Evolutionary conservation across 2,113 vertebrate genomes (phyloP), one percentile per base, ranked within the genome.

Genomic region (Psephotus haematonotus): DNA sequence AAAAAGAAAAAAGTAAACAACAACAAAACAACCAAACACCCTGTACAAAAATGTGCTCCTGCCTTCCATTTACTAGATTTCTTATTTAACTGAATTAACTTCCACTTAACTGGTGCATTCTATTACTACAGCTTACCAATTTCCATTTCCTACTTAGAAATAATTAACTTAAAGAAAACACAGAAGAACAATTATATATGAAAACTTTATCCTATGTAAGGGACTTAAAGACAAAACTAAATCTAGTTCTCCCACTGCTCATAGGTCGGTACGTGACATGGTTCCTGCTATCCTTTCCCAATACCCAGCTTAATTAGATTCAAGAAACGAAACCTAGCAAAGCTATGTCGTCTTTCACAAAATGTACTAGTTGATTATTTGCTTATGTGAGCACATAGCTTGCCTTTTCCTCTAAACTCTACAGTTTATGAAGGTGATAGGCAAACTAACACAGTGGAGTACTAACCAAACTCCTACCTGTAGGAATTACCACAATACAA

Each of bases 391-490:
- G 69, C 17, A 49, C 41, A 70, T 24, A 53, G 41, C 35, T 31
- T 22, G 15, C 18, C 17, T 25, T 41, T 82, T 33, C 50, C 39
- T 8, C 46, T 88, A 33, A 69, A 60, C 29, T 37, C 31, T 6
- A 39, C 10, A 6, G 39, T 13, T 46, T 52, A n/a, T 10, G 0
- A 1, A 63, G 29, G 23, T 16, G 17, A 62, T 0, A 44, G 7
- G 24, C 27, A 78, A 62, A 82, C 59, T 44, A 69, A 17, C 16
- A 44, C 31, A 28, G 28, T 7, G 3, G 8, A 92, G 49, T 19
- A 77, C 18, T 28, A 65, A 41, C 3, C 5, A 1, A 0, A 55
- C 10, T 24, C 1, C 0, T 4, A 15, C 20, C 25, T 78, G 31
- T 9, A 23, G 13, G 39, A 76, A 3, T 23, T 4, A 31, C 3